Base-by-base conservation (phyloP, 2,888 invertebrate species). In the Nemotelus nigrinus region DNA sequence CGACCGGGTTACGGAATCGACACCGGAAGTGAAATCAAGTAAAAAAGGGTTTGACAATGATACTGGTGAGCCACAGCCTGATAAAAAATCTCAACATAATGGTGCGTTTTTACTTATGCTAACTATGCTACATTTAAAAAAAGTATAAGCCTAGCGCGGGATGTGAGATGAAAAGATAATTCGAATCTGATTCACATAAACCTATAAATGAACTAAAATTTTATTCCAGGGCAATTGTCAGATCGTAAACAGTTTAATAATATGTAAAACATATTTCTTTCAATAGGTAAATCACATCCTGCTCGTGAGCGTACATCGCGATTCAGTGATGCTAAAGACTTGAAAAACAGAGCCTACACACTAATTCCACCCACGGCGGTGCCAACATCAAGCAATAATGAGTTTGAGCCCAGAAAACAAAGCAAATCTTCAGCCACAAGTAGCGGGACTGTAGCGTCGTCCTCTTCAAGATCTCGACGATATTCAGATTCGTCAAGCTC, bases 281-380 rank as follows among this genome's bases (percentile, higher is more conserved):
- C 25, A 10, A 47, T 50, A 60, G 53, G 60, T 47, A 72, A 72
- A 71, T n/a, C 77, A 77, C 25, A 25, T 25, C 25, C 25, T 7
- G 82, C 83, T 39, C 85, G 83, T 76, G 87, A 87, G 80, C 84
- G 87, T 7, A 86, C 84, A 5, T 85, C 87, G 2, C 85, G 87
- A 41, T 87, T 87, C 76, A 87, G 86, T 81, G 87, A 87, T 80
- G 86, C 85, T 60, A 87, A 86, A 80, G 86, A 87, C 60, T 83
- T 83, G 10, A 82, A 81, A 81, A 76, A 80, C 67, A 78, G 77
- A 53, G 53, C 76, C 53, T 78, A 78, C 45, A 47, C 72, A 53
- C 45, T 78, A 44, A 68, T 76, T 63, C 65, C 77, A 55, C 53
- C 75, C 41, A 47, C 77, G 7, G 25, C 72, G 5, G 55, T 67